Evolutionary conservation across 2,888 invertebrate species (phyloP).

Genomic region (Acanthacorydalis orientalis): DNA sequence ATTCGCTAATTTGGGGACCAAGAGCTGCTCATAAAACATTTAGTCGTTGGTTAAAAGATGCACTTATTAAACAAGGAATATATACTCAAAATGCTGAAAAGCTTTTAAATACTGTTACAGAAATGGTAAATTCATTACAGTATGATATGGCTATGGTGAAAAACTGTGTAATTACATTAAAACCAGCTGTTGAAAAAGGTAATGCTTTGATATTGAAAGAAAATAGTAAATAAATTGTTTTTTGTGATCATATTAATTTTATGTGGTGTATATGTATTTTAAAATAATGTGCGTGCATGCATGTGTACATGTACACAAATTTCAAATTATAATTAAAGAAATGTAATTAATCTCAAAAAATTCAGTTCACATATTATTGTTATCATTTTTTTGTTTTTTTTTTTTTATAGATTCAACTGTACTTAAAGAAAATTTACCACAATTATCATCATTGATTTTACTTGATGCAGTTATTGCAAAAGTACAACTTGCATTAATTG

Average conservation of each 20-base stretch:
- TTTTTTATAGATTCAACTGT: slow-evolving; percentile 17
- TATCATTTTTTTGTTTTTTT: not conserved
- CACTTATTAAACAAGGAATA: slow-evolving; percentile 79
- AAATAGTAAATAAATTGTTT: slow-evolving; percentile 3
- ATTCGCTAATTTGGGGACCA: slow-evolving; percentile 81
- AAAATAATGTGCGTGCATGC: no score
- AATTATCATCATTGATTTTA: slow-evolving; percentile 54
- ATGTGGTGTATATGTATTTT: no score
- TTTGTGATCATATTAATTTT: not conserved
- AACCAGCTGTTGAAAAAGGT: slow-evolving; percentile 29
- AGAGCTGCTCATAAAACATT: slow-evolving; percentile 70
- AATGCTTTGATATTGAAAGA: slow-evolving; percentile 4
- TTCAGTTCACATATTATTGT: not conserved
- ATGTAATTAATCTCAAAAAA: no score
- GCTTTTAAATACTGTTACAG: slow-evolving; percentile 51
- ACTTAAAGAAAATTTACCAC: slow-evolving; percentile 36
- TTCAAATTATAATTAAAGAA: no score
- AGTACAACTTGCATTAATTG: slow-evolving; percentile 44
- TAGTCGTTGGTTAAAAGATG: slow-evolving; percentile 81
- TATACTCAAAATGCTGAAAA: slow-evolving; percentile 65
- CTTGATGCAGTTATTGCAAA: slow-evolving; percentile 63
- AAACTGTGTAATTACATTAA: slow-evolving; percentile 35
- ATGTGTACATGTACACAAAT: no score
- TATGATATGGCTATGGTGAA: slow-evolving; percentile 44
- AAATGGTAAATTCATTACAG: slow-evolving; percentile 45